phyloP scores from a whole-genome alignment of 2,888 invertebrate genomes.

The Amaurobius ferox region DNA sequence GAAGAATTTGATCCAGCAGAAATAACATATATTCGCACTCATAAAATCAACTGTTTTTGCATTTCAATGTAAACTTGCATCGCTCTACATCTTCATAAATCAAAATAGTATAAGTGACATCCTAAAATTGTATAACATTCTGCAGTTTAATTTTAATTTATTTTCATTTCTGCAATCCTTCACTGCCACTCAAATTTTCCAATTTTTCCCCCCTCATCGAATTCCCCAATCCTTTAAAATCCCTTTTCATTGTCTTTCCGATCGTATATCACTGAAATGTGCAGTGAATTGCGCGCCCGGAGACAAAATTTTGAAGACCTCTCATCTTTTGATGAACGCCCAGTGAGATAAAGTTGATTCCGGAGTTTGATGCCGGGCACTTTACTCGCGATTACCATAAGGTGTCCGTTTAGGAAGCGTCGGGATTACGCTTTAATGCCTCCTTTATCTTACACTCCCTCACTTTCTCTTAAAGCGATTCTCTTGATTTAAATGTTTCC shows the following conservation, averaged over 20 bases:
- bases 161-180: neutral
- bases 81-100: too few relatives aligned
- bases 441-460: constrained; percentile 60
- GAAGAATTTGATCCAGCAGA: too few relatives aligned
- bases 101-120: too few relatives aligned
- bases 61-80: too few relatives aligned
- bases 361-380: constrained; percentile 38
- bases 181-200: neutral
- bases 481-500: constrained; percentile 50
- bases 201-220: neutral
- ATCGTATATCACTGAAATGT: constrained; percentile 25
- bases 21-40: too few relatives aligned
- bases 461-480: neutral
- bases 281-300: constrained; percentile 42
- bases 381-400: constrained; percentile 61
- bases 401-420: constrained; percentile 66
- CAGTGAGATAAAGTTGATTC: constrained; percentile 56
- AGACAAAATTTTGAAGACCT: constrained; percentile 61
- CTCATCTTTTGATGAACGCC: constrained; percentile 55
- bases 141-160: too few relatives aligned
- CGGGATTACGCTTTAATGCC: constrained; percentile 67
- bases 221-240: neutral
- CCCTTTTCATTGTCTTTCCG: constrained; percentile 42
- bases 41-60: too few relatives aligned
- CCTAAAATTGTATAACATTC: too few relatives aligned